Base-by-base conservation (phyloP, 2,113 vertebrate species). In the Lophius piscatorius region DNA sequence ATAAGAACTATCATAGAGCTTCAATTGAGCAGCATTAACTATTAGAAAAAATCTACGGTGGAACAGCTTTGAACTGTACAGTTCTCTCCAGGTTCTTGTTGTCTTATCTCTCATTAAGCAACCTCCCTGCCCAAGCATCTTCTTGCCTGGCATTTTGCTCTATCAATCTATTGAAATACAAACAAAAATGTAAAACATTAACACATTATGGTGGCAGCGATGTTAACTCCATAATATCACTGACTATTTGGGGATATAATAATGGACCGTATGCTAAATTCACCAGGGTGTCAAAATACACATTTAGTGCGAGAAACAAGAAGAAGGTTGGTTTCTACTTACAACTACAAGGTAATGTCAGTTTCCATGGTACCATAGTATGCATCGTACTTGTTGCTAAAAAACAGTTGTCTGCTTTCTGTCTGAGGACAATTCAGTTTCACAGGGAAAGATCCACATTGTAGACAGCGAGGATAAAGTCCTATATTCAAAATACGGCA, bases 71-170 rank as follows among this genome's bases (percentile, higher is more conserved):
- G 2, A 65, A 34, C 40, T 31, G 11, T 28, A 49, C 34, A 28
- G 2, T 14, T 26, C 36, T 38, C 45, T 47, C 26, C 8, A 59
- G 61, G 52, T 59, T 35, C 34, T 26, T 44, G 35, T 31, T 55
- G 36, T 61, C 61, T 74, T 64, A 68, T 71, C 58, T 46, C 48
- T 68, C 44, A 59, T 65, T 63, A 65, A 50, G 41, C 18, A 51
- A 21, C 45, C 3, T 56, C 4, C 14, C 24, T 44, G 40, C 41
- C 59, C 49, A 34, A 11, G 22, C 33, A 28, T 54, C 9, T 41
- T 52, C 21, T 18, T 62, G 41, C 20, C 31, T 46, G 40, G 29
- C 38, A 42, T 56, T 18, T 9, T 49, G 12, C 34, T 13, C 21
- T 28, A 39, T 41, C 7, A 18, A 23, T 17, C 41, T 20, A 46